Base-by-base conservation (phyloP, 1,140 invertebrate species). In the Andricus grossulariae region DNA sequence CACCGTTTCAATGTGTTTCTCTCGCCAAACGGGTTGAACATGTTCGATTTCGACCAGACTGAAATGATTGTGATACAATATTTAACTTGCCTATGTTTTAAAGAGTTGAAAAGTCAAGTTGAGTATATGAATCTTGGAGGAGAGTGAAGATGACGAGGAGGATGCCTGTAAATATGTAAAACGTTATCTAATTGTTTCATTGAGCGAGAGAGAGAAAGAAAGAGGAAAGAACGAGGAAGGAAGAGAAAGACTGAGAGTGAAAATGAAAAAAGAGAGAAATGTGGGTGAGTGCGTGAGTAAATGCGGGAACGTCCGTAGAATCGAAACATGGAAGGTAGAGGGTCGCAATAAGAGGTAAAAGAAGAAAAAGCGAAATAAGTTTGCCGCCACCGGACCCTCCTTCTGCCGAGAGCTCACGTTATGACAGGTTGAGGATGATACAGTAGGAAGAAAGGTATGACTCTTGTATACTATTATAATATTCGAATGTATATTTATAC, bases 401-500 rank as follows among this genome's bases (percentile, higher is more conserved):
- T 77, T 77, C 51, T n/a, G 71, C 72, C n/a, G 74, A 75, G 70
- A 82, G 57, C 77, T 77, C 74, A 79, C 77, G 76, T 82, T 77
- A 81, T 80, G 75, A 82, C 82, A 81, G 78, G 79, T 83, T 82
- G 82, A 85, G 79, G 83, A 83, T 87, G 80, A 82, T 80, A 77
- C 75, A 80, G 80, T 81, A 75, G 76, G 70, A 81, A 81, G 73
- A 74, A 82, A 80, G 83, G 83, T 85, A 88, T 84, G 81, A 88
- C 85, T 88, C 88, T 90, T 89, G 89, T 90, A 91, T 91, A 90
- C 88, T 89, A 90, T 91, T 89, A 88, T 86, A 87, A 90, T 90
- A 91, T 90, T 91, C 88, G 87, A 90, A 89, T 90, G 87, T 90
- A 91, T 91, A 90, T 91, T 90, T 92, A 91, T 90, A 91, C 88